Base-by-base conservation (phyloP, 2,113 vertebrate species). In the Cyprinodon tularosa region DNA sequence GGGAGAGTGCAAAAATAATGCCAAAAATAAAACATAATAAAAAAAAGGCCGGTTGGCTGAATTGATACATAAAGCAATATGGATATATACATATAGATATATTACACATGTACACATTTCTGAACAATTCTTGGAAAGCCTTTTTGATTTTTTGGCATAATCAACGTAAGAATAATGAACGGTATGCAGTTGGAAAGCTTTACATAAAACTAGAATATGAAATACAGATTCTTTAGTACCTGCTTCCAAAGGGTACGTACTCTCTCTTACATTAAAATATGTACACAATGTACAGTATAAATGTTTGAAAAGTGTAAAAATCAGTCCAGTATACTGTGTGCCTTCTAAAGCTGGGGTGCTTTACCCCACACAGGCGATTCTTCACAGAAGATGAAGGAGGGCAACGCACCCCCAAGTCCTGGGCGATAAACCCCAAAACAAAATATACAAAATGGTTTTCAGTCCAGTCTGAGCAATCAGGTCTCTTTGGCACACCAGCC, bases 381-480 rank as follows among this genome's bases (percentile, higher is more conserved):
- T 99, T 99, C 97, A 98, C 90, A 95, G 98, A 99, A 99, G 98
- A 99, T 96, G 91, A 84, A 67, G 75, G 82, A 29, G 84, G 81
- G 80, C 66, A 8, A 48, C 14, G 78, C 81, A 78, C 91, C 72
- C 80, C 82, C 17, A 72, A 86, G 91, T 87, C 84, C 66, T 79
- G 82, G 81, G 64, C 85, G 87, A 91, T 86, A 83, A 29, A 71
- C 50, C 85, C 86, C 78, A 75, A 87, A 88, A 85, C 80, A 20
- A 83, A 29, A 72, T 71, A 72, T 71, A 74, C 48, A 76, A 72
- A 73, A 81, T 38, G 40, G 12, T 11, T 72, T 77, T 88, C 68
- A 88, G 91, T 91, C 93, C 93, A 75, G 68, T 93, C 92, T 91
- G 88, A 88, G 90, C 86, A 86, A 85, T 86, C 79, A 68, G 62